Evolutionary conservation across 2,888 invertebrate genomes (phyloP).

Genomic region (Rotaria socialis): DNA sequence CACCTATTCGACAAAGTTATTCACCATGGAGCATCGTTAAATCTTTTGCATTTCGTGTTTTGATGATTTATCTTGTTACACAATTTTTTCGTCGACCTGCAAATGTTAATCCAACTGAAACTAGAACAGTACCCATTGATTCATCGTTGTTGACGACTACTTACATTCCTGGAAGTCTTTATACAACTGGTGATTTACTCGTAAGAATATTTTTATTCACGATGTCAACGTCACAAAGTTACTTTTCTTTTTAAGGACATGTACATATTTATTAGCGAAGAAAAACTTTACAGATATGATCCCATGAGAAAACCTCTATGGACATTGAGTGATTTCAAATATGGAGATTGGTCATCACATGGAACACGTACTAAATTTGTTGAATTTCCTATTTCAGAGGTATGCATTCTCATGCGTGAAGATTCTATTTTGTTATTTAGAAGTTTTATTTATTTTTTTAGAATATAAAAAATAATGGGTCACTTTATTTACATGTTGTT

Average conservation of each 20-base stretch:
- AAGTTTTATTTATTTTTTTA: background rate
- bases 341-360: conserved; percentile 42
- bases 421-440: too few relatives aligned
- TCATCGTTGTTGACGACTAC: background rate
- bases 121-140: conserved; percentile 48
- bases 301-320: conserved; percentile 56
- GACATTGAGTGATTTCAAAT: conserved; percentile 34
- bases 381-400: conserved; percentile 35
- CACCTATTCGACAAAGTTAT: conserved; percentile 47
- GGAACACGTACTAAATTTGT: conserved; percentile 17
- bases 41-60: conserved; percentile 76
- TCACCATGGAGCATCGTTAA: conserved; percentile 67
- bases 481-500: conserved; percentile 84
- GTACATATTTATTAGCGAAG: conserved; percentile 79
- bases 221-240: too few relatives aligned
- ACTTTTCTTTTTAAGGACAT: conserved; percentile 65
- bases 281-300: conserved; percentile 69
- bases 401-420: background rate
- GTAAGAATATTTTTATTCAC: conserved; percentile 52
- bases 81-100: conserved; percentile 73
- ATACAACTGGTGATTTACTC: conserved; percentile 73
- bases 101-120: conserved; percentile 60
- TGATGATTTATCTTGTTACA: conserved; percentile 86
- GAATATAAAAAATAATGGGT: conserved; percentile 70
- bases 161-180: conserved; percentile 53